Base-by-base conservation (phyloP, 2,888 invertebrate species). In the Bruchidius siliquastri region DNA sequence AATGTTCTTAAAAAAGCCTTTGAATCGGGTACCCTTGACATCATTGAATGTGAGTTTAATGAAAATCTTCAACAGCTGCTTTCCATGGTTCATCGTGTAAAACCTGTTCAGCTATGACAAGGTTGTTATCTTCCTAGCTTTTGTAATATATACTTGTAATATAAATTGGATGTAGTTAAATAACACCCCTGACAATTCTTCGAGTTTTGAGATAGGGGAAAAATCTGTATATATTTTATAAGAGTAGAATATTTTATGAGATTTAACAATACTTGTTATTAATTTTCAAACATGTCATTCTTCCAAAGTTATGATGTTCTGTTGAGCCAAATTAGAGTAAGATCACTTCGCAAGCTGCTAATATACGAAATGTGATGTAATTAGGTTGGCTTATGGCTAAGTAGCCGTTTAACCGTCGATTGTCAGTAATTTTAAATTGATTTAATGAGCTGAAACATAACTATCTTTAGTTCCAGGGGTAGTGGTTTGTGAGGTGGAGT, bases 211-310 rank as follows among this genome's bases (percentile, higher is more conserved):
- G 49, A 49, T 49, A 49, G 49, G 49, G 49, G 49, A 49, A 8
- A 49, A 13, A 18, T 49, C 26, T 71, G 30, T 75, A 72, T 76
- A 76, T 70, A 74, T 76, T 76, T 74, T 74, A 74, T 73, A 69
- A 72, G 71, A 72, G 73, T 75, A 72, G 72, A 73, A 73, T 73
- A 73, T 73, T 75, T 73, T 73, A 70, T 69, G 71, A 49, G 13
- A 73, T 72, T 72, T 73, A 69, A 71, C 73, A 22, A 73, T 73
- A 75, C 73, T 68, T 75, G 75, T 80, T 81, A 79, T 68, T 69
- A 18, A 69, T 72, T 49, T 32, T 69, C 18, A 2, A 49, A 49
- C 49, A 49, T 49, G 49, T 49, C 49, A 49, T 49, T 49, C 3
- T 49, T 49, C 49, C 49, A 49, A 49, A 13, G 49, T 49, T 49